Conservation (phyloP, 1,140 invertebrate genomes). For the Chrysopa pallens region DNA sequence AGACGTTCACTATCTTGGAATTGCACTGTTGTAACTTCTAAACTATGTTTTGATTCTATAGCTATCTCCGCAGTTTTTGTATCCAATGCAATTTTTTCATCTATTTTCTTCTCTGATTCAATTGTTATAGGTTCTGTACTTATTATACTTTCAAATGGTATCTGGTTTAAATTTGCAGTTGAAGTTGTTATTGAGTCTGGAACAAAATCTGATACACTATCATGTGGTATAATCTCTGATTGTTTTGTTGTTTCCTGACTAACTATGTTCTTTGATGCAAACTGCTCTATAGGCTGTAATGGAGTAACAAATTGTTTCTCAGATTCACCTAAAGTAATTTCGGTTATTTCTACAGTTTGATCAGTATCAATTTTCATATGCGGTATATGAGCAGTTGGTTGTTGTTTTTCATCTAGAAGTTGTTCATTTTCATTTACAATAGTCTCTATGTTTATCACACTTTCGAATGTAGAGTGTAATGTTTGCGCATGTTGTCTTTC, state of each 20-base stretch:
- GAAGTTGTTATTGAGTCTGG: constrained; percentile 5
- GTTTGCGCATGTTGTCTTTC: constrained; percentile 16
- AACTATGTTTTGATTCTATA: constrained; percentile 16
- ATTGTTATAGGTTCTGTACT: constrained; percentile 13
- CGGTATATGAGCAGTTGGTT: constrained; percentile 23
- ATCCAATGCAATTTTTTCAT: constrained; percentile 6
- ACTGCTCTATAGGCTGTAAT: constrained; percentile 6
- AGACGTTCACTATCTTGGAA: constrained; percentile 16
- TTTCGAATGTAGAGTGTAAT: constrained; percentile 22
- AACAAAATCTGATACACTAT: constrained; percentile 11
- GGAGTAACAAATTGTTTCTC: constrained; percentile 14
- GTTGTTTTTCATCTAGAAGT: constrained; percentile 19
- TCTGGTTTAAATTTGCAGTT: constrained; percentile 11
- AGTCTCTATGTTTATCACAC: constrained; percentile 25
- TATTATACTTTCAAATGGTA: constrained; percentile 12
- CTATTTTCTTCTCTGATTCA: constrained; percentile 17
- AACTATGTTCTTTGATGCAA: constrained; percentile 12
- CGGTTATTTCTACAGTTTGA: constrained; percentile 21
- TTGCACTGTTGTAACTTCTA: constrained; percentile 13
- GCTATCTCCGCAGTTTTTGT: constrained; percentile 13
- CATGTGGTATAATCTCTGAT: constrained; percentile 10
- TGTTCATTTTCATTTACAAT: constrained; percentile 19
- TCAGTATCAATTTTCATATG: constrained; percentile 23
- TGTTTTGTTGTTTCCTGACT: constrained; percentile 14
- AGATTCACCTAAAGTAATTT: constrained; percentile 20